Evolutionary conservation across 2,888 invertebrate species (phyloP).

Genomic region (Tholera decimalis): DNA sequence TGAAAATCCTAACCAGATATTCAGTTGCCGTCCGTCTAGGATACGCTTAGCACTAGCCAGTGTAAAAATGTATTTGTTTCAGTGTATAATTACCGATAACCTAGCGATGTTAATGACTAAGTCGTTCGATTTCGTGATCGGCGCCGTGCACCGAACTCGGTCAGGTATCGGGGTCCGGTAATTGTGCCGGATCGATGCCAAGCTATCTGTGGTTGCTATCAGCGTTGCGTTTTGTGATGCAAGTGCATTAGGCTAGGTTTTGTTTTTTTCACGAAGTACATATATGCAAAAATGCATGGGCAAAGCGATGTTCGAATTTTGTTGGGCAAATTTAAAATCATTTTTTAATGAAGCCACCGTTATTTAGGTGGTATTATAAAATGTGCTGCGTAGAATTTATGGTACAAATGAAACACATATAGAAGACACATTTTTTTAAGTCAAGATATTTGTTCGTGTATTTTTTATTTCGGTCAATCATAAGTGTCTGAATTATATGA

Average conservation of each 20-base stretch:
- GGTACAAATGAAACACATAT: no score
- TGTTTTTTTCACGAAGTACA: not conserved
- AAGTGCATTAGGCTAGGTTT: conserved; percentile 9
- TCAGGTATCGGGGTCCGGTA: conserved; percentile 77
- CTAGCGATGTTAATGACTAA: conserved; percentile 42
- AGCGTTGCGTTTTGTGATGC: conserved; percentile 23
- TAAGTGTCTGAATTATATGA: no score
- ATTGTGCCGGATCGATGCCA: conserved; percentile 70
- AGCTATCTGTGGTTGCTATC: conserved; percentile 54
- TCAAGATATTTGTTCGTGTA: no score
- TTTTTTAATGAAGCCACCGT: not conserved
- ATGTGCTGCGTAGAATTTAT: not conserved
- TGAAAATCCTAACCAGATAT: not conserved
- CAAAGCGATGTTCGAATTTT: not conserved
- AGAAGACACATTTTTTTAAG: no score
- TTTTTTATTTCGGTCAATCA: no score
- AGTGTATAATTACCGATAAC: conserved; percentile 26
- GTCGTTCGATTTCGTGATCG: conserved; percentile 67
- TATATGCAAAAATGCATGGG: not conserved
- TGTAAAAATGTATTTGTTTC: conserved; percentile 15
- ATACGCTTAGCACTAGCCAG: no score
- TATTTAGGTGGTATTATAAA: not conserved
- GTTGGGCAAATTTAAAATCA: no score
- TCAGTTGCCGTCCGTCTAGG: not conserved
- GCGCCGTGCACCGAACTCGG: conserved; percentile 74